Percentiles rank a stretch among this genome's conserved stretches.
phyloP scores from a whole-genome alignment of 2,797 vertebrate species.

The Rhodeus uyekii region DNA sequence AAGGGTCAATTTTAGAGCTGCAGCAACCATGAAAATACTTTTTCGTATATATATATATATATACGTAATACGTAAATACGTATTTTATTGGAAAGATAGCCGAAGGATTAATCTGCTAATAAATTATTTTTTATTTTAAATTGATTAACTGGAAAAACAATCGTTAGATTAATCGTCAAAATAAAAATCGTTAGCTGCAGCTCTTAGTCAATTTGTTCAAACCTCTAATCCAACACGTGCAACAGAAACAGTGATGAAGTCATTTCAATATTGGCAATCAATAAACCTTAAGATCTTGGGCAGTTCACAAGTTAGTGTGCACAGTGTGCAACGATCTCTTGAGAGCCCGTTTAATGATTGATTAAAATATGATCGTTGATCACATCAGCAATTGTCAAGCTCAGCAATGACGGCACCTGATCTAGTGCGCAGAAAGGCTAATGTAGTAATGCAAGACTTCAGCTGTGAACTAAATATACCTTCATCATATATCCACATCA shows the following conservation, averaged over 20 bases:
- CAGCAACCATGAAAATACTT: too few relatives aligned
- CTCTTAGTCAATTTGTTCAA: too few relatives aligned
- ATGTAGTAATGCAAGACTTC: neutral
- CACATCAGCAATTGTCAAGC: slow-evolving; percentile 5
- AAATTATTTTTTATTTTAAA: too few relatives aligned
- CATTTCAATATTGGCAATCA: neutral
- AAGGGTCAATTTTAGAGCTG: too few relatives aligned
- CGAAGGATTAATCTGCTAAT: too few relatives aligned
- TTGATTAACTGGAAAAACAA: too few relatives aligned
- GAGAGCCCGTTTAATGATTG: slow-evolving; percentile 2
- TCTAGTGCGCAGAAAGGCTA: neutral
- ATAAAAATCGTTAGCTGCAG: too few relatives aligned
- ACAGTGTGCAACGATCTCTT: neutral
- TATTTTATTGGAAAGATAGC: too few relatives aligned
- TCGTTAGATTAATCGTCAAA: too few relatives aligned
- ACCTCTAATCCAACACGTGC: neutral
- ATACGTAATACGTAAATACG: too few relatives aligned
- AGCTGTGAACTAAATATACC: neutral
- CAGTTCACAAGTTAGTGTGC: neutral
- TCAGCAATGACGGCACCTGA: neutral
- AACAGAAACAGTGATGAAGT: neutral
- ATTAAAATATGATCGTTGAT: slow-evolving; percentile 14
- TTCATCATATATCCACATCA: neutral
- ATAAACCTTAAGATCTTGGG: neutral
- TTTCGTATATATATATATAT: too few relatives aligned